Percentiles rank a stretch among this genome's conserved stretches.
These are phyloP conservation scores for Nematolebias whitei DNA, from an alignment of 2,113 vertebrate species.

Conservation along the genomic window DNA sequence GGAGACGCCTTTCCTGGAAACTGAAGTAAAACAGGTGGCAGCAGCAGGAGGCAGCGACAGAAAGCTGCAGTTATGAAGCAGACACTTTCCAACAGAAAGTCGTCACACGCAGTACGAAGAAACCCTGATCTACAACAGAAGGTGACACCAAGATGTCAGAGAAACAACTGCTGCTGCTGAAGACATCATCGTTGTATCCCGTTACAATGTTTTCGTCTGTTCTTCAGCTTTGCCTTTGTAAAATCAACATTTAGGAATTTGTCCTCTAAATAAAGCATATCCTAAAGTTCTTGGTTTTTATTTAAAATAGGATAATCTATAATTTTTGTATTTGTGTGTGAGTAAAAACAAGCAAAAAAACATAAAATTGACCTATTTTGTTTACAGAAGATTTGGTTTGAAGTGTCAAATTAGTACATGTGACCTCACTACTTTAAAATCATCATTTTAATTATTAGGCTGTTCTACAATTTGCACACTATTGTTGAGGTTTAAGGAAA, in stretches of 20 bases:
- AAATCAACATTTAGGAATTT: no score
- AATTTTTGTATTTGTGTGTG: no score
- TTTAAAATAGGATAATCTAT: no score
- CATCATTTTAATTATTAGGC: no score
- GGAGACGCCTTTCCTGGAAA: constrained; percentile 1
- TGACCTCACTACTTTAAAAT: not conserved
- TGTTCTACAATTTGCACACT: not conserved
- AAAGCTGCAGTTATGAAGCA: constrained; percentile 17
- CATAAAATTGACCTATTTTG: not conserved
- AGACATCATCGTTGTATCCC: no score
- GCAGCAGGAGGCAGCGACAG: constrained; percentile 3
- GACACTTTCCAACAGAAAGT: no score
- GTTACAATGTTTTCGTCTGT: no score
- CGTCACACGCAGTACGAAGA: not conserved
- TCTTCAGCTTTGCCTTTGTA: no score
- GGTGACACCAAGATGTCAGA: no score
- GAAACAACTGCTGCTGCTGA: no score
- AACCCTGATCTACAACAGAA: no score
- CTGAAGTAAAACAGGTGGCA: constrained; percentile 5
- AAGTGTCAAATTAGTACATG: not conserved
- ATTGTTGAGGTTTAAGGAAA: not conserved
- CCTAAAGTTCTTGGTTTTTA: not conserved
- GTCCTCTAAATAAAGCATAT: no score
- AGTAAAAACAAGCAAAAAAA: not conserved
- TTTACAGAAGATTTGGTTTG: not conserved